Evolutionary conservation across 2,113 vertebrate genomes (phyloP), one percentile per base, ranked within the genome.

Genomic region (Leiothrix lutea): DNA sequence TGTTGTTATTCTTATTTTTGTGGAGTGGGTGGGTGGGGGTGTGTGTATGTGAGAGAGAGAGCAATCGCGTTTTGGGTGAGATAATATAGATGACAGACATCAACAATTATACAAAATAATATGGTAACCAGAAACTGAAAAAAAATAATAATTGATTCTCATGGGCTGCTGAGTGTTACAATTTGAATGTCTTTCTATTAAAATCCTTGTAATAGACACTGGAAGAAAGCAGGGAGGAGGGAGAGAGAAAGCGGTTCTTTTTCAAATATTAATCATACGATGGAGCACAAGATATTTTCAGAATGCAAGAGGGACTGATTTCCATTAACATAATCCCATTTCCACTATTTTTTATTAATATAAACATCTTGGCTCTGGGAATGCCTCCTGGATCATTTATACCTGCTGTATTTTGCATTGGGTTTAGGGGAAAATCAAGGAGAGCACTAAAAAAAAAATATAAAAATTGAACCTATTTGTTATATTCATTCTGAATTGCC

Each of bases 61-160:
- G 1, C 1, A 8, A 75, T 87, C 11, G 0, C 56, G 69, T 92
- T 80, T 75, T 42, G 53, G n/a, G 58, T 80, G 65, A 95, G 64
- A 94, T 94, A 97, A 95, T 96, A 96, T 95, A 95, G 91, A 65
- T 22, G 8, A 64, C 95, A 86, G 90, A 91, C 84, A 97, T 96
- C 86, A 95, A 95, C 91, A 97, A 97, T 97, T 91, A 96, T 80
- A 96, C 81, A 93, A 97, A 97, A 97, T 97, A 96, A 96, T 79
- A 95, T 35, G 57, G 92, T 96, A 96, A 97, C 94, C 77, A 74
- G 72, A 44, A 81, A 67, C 61, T 36, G 61, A 77, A 77, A 85
- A 94, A 94, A 91, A 77, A 82, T 2, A 80, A 95, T 47, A 95
- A 95, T 91, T 97, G 89, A 96, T 96, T 97, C 93, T 94, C 57